These are phyloP conservation scores for Zaprionus gabonicus DNA, from an alignment of 1,140 invertebrate genomes.

Conservation along the genomic window DNA sequence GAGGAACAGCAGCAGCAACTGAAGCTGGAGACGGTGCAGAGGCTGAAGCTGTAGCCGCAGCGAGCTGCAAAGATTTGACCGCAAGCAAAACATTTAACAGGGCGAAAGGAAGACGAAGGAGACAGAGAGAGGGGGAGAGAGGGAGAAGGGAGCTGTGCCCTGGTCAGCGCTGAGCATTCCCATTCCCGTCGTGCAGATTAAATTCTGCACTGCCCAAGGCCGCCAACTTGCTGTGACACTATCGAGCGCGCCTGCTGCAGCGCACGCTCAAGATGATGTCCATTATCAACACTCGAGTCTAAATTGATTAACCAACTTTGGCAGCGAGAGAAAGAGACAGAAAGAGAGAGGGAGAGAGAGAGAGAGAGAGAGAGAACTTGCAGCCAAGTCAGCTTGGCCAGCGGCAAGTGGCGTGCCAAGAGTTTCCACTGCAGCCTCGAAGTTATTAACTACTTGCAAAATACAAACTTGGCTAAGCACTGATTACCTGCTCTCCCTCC, in stretches of 20 bases:
- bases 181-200: slow-evolving; percentile 22
- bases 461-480: slow-evolving; percentile 59
- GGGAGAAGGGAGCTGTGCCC: background rate
- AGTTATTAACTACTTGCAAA: slow-evolving; percentile 71
- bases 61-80: slow-evolving; percentile 65
- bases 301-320: slow-evolving; percentile 54
- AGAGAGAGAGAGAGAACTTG: slow-evolving; percentile 19
- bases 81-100: slow-evolving; percentile 74
- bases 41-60: slow-evolving; percentile 8
- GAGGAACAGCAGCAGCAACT: slow-evolving; percentile 1
- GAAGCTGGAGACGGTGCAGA: slow-evolving; percentile 13
- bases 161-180: background rate
- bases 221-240: background rate
- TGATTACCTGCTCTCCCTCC: slow-evolving; percentile 39
- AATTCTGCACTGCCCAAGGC: slow-evolving; percentile 17
- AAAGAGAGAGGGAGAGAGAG: no score
- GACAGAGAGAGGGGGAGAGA: slow-evolving; percentile 13
- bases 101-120: slow-evolving; percentile 16
- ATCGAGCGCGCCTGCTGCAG: background rate
- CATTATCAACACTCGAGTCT: slow-evolving; percentile 48
- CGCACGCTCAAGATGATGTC: slow-evolving; percentile 31
- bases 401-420: slow-evolving; percentile 24
- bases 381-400: slow-evolving; percentile 8
- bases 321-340: slow-evolving; percentile 12
- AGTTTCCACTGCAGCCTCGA: slow-evolving; percentile 8